phyloP scores from a whole-genome alignment of 1,140 invertebrate genomes.

The Ceratina australensis region DNA sequence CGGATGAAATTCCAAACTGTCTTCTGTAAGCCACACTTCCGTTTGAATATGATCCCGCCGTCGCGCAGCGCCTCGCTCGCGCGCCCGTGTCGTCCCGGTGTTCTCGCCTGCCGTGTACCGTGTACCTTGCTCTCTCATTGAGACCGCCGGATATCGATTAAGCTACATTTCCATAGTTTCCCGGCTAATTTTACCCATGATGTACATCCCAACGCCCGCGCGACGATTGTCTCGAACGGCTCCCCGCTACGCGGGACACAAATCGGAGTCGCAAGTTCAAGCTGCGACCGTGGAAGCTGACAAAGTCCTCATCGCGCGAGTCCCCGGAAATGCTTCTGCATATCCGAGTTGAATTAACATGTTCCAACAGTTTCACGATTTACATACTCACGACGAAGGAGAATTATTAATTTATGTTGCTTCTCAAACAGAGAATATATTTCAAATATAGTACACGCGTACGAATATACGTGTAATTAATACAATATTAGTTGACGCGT shows the following conservation, averaged over 20 bases:
- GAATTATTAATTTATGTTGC: too few relatives aligned
- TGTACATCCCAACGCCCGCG: not conserved
- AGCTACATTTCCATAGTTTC: constrained; percentile 45
- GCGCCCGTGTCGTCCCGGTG: not conserved
- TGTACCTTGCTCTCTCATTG: constrained; percentile 5
- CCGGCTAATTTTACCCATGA: constrained; percentile 13
- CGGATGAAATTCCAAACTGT: constrained; percentile 51
- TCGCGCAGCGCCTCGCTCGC: not conserved
- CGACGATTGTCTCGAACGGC: not conserved
- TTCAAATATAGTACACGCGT: too few relatives aligned
- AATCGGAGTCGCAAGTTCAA: too few relatives aligned
- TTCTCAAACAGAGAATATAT: too few relatives aligned
- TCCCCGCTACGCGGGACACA: too few relatives aligned
- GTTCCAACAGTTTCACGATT: too few relatives aligned
- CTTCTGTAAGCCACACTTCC: constrained; percentile 47
- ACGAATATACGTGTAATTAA: too few relatives aligned
- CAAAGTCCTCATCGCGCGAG: not conserved
- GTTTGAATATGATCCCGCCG: constrained; percentile 49
- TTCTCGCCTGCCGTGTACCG: too few relatives aligned
- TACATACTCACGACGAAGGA: too few relatives aligned
- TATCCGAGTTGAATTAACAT: not conserved
- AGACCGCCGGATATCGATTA: constrained; percentile 43
- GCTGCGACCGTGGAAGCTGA: not conserved
- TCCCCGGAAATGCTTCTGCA: not conserved
- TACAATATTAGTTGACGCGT: too few relatives aligned